phyloP scores from a whole-genome alignment of 2,888 invertebrate species.

The Megalurothrips usitatus region DNA sequence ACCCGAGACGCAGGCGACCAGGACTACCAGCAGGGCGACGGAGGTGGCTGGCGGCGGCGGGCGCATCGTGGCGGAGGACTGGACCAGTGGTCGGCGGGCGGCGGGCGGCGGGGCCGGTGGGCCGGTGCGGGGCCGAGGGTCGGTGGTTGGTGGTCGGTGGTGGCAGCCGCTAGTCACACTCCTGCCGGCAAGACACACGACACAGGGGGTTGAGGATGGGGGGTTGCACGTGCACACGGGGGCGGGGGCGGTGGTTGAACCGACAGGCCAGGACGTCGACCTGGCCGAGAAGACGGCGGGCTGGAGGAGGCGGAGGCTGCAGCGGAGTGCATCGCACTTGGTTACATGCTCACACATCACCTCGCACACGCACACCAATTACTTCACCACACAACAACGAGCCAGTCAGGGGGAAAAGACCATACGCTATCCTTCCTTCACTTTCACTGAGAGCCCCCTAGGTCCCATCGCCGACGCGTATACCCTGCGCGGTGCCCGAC shows the following conservation, averaged over 20 bases:
- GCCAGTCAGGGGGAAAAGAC: too few relatives aligned
- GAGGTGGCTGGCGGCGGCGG: neutral
- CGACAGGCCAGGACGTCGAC: neutral
- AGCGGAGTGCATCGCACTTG: neutral
- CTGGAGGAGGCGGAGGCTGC: neutral
- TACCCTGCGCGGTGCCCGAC: neutral
- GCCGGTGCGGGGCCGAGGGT: too few relatives aligned
- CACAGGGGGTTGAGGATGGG: neutral
- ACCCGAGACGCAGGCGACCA: conserved; percentile 6
- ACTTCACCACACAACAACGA: neutral
- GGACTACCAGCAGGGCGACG: neutral
- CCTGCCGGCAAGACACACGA: neutral
- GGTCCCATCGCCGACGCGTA: neutral
- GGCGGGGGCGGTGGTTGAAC: too few relatives aligned
- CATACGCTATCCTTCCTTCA: neutral
- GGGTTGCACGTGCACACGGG: too few relatives aligned
- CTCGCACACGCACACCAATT: neutral
- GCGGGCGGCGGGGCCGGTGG: neutral
- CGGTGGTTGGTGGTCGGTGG: neutral
- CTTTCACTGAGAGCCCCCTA: conserved; percentile 14
- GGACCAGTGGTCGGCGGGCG: neutral
- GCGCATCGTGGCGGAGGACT: neutral
- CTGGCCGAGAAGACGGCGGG: neutral
- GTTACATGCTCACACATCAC: neutral
- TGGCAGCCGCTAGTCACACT: neutral